These are phyloP conservation scores for Halictus ligatus DNA, from an alignment of 2,888 invertebrate species.

Conservation along the genomic window DNA sequence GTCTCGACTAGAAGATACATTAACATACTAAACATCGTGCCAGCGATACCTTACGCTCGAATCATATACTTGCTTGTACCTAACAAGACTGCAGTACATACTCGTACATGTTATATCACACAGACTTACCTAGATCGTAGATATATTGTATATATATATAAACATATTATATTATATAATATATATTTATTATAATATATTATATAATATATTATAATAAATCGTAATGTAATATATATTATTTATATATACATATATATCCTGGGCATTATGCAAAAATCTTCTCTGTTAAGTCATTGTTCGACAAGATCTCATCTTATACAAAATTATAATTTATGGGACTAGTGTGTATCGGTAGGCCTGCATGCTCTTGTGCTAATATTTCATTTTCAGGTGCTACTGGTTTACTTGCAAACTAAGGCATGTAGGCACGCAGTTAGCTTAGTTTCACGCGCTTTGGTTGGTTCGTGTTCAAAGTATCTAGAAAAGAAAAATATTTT, in stretches of 20 bases:
- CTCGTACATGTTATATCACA: slow-evolving; percentile 79
- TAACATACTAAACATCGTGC: slow-evolving; percentile 72
- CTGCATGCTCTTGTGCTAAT: slow-evolving; percentile 77
- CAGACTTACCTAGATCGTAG: slow-evolving; percentile 77
- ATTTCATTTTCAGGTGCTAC: slow-evolving; percentile 65
- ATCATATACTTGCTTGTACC: slow-evolving; percentile 50
- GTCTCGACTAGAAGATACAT: slow-evolving; percentile 77
- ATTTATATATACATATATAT: slow-evolving; percentile 57
- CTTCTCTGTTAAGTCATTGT: slow-evolving; percentile 62
- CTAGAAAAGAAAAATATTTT: slow-evolving; percentile 68
- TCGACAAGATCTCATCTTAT: slow-evolving; percentile 68
- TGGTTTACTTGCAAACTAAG: slow-evolving; percentile 71
- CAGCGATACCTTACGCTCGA: slow-evolving; percentile 65
- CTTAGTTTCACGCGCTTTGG: slow-evolving; percentile 82
- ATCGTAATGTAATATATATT: slow-evolving; percentile 56
- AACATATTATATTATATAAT: neutral
- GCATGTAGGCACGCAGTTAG: slow-evolving; percentile 81
- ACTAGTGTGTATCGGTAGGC: slow-evolving; percentile 82
- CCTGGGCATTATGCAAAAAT: slow-evolving; percentile 77
- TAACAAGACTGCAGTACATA: slow-evolving; percentile 63
- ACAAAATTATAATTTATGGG: slow-evolving; percentile 82
- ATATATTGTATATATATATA: slow-evolving; percentile 52
- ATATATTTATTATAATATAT: slow-evolving; percentile 53
- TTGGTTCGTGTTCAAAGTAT: slow-evolving; percentile 79
- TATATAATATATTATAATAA: neutral